Base-by-base conservation (phyloP, 2,797 vertebrate genomes). In the Ctenosaura bakeri region DNA sequence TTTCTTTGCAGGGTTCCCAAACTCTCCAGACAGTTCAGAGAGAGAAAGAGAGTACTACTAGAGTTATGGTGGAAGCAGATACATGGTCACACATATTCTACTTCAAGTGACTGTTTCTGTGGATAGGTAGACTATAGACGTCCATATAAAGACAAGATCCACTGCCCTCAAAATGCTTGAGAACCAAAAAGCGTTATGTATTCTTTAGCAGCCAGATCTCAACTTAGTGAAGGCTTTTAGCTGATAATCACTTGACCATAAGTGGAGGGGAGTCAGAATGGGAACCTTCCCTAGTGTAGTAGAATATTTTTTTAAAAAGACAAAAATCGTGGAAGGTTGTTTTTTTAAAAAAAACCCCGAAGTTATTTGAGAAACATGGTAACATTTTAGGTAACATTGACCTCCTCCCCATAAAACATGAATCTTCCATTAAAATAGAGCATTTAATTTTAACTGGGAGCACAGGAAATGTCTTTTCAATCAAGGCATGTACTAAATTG, bases 401-500 rank as follows among this genome's bases (percentile, higher is more conserved):
- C 66, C 90, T 56, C 79, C 56, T 59, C 32, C 83, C 24, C 52
- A 3, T 29, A 93, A 94, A 90, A 94, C 86, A 90, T 18, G 59
- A 93, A 91, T 83, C 87, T 74, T 87, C 62, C 82, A 89, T 91
- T 95, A 92, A 94, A 95, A 95, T 87, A 92, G 80, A 93, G 86
- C 84, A 94, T 89, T 90, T 94, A 78, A 90, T 95, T 95, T 95
- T 91, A 91, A 88, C 74, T 89, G 83, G 80, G 92, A 94, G 91
- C 90, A 94, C 87, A 94, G 87, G 85, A 94, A 94, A 91, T 78
- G 84, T 81, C 91, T 91, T 95, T 95, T 88, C 94, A 94, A 92
- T 95, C 93, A 94, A 94, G 94, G 93, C 90, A 94, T 91, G 90
- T 29, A 95, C 81, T 91, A 94, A 95, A 96, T 94, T 95, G 92